Percentiles rank a stretch among this genome's conserved stretches.
These are phyloP conservation scores for Gymnorhina tibicen DNA, from an alignment of 2,113 vertebrate genomes.

Conservation along the genomic window DNA sequence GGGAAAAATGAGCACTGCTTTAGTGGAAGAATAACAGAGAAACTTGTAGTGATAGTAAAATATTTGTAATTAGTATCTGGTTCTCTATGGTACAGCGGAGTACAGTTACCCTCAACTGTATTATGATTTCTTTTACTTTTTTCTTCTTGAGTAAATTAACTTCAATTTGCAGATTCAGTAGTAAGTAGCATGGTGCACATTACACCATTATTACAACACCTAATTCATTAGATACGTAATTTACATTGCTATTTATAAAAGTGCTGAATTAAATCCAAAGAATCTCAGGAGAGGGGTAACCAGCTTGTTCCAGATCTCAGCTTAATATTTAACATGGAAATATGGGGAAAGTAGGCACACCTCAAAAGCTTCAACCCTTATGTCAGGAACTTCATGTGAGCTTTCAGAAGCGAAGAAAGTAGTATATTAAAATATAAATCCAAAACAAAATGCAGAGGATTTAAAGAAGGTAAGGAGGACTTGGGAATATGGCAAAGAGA, in stretches of 20 bases:
- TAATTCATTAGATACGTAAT: slow-evolving; percentile 15
- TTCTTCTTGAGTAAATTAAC: slow-evolving; percentile 31
- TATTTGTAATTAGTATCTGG: background rate
- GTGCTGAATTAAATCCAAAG: slow-evolving; percentile 6
- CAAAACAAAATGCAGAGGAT: background rate
- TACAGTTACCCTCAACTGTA: background rate
- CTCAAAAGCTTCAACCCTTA: background rate
- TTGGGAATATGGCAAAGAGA: background rate
- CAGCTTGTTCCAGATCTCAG: background rate
- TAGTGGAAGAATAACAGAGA: background rate
- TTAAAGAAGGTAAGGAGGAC: background rate
- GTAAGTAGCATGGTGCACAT: background rate
- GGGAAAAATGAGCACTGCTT: background rate
- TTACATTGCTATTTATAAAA: slow-evolving; percentile 21
- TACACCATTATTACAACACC: background rate
- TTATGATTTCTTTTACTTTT: slow-evolving; percentile 1
- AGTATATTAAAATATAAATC: background rate
- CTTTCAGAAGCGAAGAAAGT: background rate
- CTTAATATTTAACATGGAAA: background rate
- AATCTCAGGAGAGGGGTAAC: background rate
- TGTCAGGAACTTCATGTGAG: background rate
- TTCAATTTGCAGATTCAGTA: slow-evolving; percentile 26
- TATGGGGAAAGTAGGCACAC: background rate
- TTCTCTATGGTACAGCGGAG: background rate
- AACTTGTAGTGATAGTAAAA: background rate